phyloP scores from a whole-genome alignment of 2,888 invertebrate species.

The Syrphus vitripennis region DNA sequence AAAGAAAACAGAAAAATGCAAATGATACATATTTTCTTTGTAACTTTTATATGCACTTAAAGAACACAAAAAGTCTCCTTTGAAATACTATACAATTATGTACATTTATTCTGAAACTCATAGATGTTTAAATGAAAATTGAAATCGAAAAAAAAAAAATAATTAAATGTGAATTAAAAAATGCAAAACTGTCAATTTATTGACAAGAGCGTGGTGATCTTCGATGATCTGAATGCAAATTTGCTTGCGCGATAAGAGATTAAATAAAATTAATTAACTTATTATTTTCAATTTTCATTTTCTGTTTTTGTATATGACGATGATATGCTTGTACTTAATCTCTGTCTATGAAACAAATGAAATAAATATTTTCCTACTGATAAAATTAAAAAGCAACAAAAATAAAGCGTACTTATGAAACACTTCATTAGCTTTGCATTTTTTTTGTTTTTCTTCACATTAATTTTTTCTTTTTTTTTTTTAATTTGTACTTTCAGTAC shows the following conservation, averaged over 20 bases:
- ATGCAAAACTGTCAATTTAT: not conserved
- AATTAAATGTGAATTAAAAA: too few relatives aligned
- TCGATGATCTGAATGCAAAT: conserved; percentile 10
- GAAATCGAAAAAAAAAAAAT: not conserved
- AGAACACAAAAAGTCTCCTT: not conserved
- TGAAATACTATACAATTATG: not conserved
- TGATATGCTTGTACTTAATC: not conserved
- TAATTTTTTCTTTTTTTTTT: not conserved
- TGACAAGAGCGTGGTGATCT: conserved; percentile 10
- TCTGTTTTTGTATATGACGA: not conserved
- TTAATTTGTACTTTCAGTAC: not conserved
- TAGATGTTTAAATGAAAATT: not conserved
- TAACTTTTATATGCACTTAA: not conserved
- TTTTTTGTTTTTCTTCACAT: not conserved
- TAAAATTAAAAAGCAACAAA: not conserved
- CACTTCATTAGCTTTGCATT: not conserved
- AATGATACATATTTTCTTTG: not conserved
- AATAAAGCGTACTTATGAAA: not conserved
- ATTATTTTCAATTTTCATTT: not conserved
- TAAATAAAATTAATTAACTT: not conserved
- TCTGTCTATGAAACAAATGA: not conserved
- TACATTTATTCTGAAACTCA: not conserved
- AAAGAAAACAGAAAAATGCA: not conserved
- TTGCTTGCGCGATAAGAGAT: not conserved
- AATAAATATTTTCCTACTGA: not conserved